Percentiles rank a stretch among this genome's conserved stretches.
Conservation (phyloP, 2,888 invertebrate species). For the Drosophila basisetae region DNA sequence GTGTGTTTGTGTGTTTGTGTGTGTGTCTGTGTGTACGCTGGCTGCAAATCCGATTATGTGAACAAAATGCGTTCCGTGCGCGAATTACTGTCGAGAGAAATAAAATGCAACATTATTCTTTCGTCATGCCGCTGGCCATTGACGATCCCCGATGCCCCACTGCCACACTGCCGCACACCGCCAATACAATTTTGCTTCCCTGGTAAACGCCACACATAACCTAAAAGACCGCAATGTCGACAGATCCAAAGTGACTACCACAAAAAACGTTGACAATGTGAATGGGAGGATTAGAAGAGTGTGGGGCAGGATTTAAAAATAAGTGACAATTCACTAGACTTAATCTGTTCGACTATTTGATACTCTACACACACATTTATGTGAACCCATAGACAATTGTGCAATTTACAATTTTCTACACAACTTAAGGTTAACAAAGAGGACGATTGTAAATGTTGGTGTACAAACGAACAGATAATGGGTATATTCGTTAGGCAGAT, state of each 20-base stretch:
- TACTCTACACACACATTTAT: background rate
- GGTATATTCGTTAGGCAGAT: background rate
- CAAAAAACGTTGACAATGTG: constrained; percentile 19
- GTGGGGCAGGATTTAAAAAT: constrained; percentile 4
- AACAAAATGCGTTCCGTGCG: constrained; percentile 69
- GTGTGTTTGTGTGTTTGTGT: background rate
- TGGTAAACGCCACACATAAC: constrained; percentile 64
- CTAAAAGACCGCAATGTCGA: constrained; percentile 56
- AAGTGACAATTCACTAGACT: constrained; percentile 3
- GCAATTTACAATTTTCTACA: background rate
- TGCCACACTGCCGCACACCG: background rate
- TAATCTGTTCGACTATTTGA: background rate
- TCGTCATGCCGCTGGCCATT: constrained; percentile 60
- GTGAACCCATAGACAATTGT: background rate
- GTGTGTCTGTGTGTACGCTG: background rate
- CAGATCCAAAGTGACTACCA: constrained; percentile 27
- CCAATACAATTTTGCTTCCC: constrained; percentile 12
- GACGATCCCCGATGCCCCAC: constrained; percentile 27
- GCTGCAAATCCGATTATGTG: constrained; percentile 75
- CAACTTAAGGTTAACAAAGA: background rate
- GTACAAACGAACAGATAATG: background rate
- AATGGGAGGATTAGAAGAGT: background rate
- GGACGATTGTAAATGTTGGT: background rate
- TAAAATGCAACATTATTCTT: constrained; percentile 81
- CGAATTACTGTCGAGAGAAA: constrained; percentile 78